Base-by-base conservation (phyloP, 35 echinoderm and acorn worm species). In the Chiridota heheva region DNA sequence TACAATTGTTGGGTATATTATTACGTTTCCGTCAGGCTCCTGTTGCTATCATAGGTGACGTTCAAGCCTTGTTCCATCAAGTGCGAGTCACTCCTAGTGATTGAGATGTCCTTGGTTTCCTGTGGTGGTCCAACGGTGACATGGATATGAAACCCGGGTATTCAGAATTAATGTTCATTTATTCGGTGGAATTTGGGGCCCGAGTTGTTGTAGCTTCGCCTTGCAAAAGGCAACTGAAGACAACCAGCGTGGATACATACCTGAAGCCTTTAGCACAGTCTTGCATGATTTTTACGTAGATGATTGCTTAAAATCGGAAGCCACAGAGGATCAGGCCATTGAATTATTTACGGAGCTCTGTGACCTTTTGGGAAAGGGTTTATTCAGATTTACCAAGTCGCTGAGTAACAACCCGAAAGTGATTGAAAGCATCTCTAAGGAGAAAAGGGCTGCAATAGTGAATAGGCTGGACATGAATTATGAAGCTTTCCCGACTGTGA, bases 41-140 rank as follows among this genome's bases (percentile, higher is more conserved):
- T 10, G 55, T 60, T 20, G 74, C 13, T 18, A n/a, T 78, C 2
- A 34, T 57, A 46, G 29, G 3, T 2, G 44, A 76, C 29, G 26
- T 55, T 16, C 20, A 55, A 10, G 47, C 43, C 25, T 53, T 43
- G 64, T 71, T 40, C 44, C 36, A 71, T 71, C 67, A 71, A 26
- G 72, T 76, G 44, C 8, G 28, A 7, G 72, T 76, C 2, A 55
- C 1, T 1, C 44, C 43, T 1, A 1, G 1, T 55, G 72, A 76
- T 51, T 1, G 43, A 1, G 72, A 76, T 35, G 72, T 16, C 7
- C 34, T 76, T 2, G 13, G 44, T 2, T 76, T 51, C 28, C 5
- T 55, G 22, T 76, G 72, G 88, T 90, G 88, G 82, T 51, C 82
- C n/a, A 29, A 64, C 37, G 82, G 89, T 6, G 57, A 91, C 41